Percentiles rank a stretch among this genome's conserved stretches.
These are phyloP conservation scores for Ostrea denselamellosa DNA, from an alignment of 1,140 invertebrate species.

Conservation along the genomic window DNA sequence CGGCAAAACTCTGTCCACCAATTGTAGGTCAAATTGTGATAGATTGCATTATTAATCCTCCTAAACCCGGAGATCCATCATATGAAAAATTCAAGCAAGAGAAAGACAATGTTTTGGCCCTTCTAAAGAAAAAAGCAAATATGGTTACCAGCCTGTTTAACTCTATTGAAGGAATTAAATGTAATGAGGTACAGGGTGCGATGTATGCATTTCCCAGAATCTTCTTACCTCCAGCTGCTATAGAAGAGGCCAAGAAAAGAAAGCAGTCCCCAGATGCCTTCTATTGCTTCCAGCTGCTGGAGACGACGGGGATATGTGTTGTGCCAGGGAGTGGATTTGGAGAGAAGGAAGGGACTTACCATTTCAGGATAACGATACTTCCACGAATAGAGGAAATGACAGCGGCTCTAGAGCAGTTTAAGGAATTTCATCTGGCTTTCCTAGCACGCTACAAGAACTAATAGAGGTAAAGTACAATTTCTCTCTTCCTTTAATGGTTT, in stretches of 20 bases:
- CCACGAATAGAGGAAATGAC: slow-evolving; percentile 92
- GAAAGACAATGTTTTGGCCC: slow-evolving; percentile 87
- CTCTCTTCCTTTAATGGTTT: background rate
- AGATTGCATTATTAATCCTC: slow-evolving; percentile 89
- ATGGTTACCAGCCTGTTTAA: slow-evolving; percentile 95
- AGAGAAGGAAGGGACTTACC: slow-evolving; percentile 86
- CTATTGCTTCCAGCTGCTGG: slow-evolving; percentile 95
- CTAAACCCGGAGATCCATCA: slow-evolving; percentile 89
- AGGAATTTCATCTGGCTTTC: slow-evolving; percentile 92
- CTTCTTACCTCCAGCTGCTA: slow-evolving; percentile 78
- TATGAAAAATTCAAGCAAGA: slow-evolving; percentile 83
- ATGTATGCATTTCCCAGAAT: slow-evolving; percentile 96
- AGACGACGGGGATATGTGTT: slow-evolving; percentile 92
- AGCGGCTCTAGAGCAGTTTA: slow-evolving; percentile 90
- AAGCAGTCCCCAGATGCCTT: slow-evolving; percentile 90
- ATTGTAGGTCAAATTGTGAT: slow-evolving; percentile 91
- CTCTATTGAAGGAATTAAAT: slow-evolving; percentile 91
- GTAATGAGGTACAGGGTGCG: slow-evolving; percentile 93
- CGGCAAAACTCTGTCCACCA: slow-evolving; percentile 95
- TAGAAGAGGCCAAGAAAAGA: slow-evolving; percentile 78
- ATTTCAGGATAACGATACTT: slow-evolving; percentile 87
- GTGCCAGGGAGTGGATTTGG: slow-evolving; percentile 97
- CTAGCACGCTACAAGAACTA: slow-evolving; percentile 85
- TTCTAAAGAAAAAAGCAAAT: slow-evolving; percentile 87
- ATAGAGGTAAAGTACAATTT: no score